phyloP scores from a whole-genome alignment of 2,888 invertebrate genomes.

The Heliconius hortense region DNA sequence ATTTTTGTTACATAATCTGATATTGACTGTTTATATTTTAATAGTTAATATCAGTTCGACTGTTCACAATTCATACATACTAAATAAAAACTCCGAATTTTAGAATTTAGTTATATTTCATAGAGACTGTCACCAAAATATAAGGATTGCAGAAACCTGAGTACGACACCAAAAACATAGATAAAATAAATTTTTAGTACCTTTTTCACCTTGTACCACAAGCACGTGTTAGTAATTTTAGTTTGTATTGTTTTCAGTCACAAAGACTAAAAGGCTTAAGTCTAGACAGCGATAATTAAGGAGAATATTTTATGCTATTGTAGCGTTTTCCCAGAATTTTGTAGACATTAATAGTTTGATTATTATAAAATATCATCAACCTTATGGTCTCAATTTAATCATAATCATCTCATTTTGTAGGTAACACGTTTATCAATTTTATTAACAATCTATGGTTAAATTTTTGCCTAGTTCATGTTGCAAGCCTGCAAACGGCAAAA shows the following conservation, averaged over 20 bases:
- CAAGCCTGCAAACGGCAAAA: no score
- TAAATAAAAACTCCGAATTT: no score
- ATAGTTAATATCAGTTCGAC: no score
- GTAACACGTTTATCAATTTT: no score
- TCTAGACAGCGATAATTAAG: slow-evolving; percentile 44
- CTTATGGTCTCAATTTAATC: no score
- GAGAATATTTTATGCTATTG: neutral
- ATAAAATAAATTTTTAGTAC: neutral
- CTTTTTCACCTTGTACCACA: neutral
- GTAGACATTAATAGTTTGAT: no score
- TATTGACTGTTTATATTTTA: no score
- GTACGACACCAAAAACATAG: neutral
- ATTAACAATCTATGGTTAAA: no score
- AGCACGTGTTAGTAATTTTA: slow-evolving; percentile 26
- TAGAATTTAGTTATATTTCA: neutral
- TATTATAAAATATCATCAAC: neutral
- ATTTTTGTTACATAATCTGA: no score
- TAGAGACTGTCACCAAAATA: neutral
- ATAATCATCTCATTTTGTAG: no score
- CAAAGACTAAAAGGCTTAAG: slow-evolving; percentile 39
- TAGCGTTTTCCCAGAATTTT: neutral
- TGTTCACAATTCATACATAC: no score
- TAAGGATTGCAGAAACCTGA: neutral
- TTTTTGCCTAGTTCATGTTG: no score
- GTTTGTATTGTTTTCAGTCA: slow-evolving; percentile 31